phyloP scores from a whole-genome alignment of 2,113 vertebrate genomes.

The Thamnaconus septentrionalis region DNA sequence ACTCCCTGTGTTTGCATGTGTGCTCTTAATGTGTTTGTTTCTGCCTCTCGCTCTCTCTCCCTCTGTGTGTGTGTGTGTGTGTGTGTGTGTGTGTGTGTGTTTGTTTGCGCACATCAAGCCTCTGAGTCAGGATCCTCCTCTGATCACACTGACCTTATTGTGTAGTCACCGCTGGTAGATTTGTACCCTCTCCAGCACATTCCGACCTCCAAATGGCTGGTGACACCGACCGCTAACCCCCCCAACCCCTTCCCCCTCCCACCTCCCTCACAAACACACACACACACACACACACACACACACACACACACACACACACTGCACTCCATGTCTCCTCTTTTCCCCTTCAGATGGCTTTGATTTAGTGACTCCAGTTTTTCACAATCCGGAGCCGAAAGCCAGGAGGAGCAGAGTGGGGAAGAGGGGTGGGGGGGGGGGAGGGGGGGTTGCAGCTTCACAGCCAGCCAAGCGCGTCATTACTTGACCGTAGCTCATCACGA shows the following conservation, averaged over 20 bases:
- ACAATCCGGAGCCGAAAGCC: slow-evolving; percentile 52
- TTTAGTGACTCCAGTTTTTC: slow-evolving; percentile 73
- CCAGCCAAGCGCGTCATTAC: slow-evolving; percentile 64
- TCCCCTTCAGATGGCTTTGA: slow-evolving; percentile 63
- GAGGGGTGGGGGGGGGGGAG: slow-evolving; percentile 33
- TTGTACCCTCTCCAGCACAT: slow-evolving; percentile 69
- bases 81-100: slow-evolving; percentile 34
- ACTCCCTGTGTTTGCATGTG: slow-evolving; percentile 59
- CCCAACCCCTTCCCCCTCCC: neutral
- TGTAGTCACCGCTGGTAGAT: slow-evolving; percentile 68
- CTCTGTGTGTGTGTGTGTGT: slow-evolving; percentile 49
- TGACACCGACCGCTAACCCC: slow-evolving; percentile 45
- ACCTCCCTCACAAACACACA: slow-evolving; percentile 4
- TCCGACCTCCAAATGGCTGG: slow-evolving; percentile 54
- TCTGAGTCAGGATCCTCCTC: slow-evolving; percentile 54
- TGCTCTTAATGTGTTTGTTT: slow-evolving; percentile 57
- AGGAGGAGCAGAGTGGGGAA: slow-evolving; percentile 48
- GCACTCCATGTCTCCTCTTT: slow-evolving; percentile 16
- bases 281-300: too few species aligned
- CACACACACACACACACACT: too few species aligned
- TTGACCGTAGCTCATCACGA: slow-evolving; percentile 65
- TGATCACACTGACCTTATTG: slow-evolving; percentile 73
- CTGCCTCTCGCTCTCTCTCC: too few species aligned
- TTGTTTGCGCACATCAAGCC: neutral
- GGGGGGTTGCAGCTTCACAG: slow-evolving; percentile 67